These are phyloP conservation scores for Synaphobranchus kaupii DNA, from an alignment of 2,797 vertebrate genomes.

Conservation along the genomic window DNA sequence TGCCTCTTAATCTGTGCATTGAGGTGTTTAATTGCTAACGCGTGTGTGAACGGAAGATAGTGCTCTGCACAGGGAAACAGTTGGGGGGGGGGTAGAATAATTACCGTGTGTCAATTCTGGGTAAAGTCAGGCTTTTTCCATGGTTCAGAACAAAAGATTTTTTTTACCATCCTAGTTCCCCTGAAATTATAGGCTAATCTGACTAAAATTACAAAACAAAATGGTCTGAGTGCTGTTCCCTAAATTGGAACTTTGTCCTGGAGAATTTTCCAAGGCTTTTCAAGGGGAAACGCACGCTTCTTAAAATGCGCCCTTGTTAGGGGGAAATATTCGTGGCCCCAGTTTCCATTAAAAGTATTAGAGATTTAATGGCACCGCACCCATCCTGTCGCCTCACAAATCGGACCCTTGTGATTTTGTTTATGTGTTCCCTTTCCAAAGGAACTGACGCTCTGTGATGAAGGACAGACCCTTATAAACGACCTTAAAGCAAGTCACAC, in stretches of 20 bases:
- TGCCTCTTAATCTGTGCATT: slow-evolving; percentile 81
- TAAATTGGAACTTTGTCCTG: background rate
- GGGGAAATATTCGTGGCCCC: background rate
- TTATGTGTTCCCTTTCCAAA: background rate
- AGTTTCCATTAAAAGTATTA: background rate
- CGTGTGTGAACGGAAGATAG: slow-evolving; percentile 71
- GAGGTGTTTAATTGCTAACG: slow-evolving; percentile 80
- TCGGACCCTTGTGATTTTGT: background rate
- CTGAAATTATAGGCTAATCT: background rate
- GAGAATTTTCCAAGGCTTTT: background rate
- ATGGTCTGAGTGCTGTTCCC: background rate
- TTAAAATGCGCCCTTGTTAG: background rate
- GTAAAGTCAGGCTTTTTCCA: slow-evolving; percentile 14
- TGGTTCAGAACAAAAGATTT: slow-evolving; percentile 13
- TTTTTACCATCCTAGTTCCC: background rate
- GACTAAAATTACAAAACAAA: background rate
- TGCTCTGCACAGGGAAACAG: slow-evolving; percentile 60
- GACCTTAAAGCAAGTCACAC: background rate
- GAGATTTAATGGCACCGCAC: background rate
- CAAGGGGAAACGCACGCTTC: background rate
- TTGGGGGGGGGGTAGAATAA: slow-evolving; percentile 29
- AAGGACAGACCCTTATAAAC: background rate
- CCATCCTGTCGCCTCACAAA: background rate
- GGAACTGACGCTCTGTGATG: background rate
- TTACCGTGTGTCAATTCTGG: slow-evolving; percentile 26